Base-by-base conservation (phyloP, 30 jellyfish, hydroid and myxozoan species). In the Cassiopea andromeda region DNA sequence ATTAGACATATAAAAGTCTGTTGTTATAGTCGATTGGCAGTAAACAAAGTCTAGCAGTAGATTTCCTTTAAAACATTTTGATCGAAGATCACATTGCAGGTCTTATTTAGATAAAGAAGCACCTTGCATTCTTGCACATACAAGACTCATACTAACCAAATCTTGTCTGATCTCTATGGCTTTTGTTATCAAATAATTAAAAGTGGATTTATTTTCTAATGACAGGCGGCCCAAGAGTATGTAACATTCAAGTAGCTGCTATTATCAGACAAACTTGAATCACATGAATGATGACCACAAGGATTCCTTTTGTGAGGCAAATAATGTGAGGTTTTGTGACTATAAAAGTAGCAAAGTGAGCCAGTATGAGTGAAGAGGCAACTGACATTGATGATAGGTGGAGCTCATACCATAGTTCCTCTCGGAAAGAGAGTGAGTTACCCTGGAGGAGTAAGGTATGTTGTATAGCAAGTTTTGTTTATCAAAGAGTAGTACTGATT, bases 401-500 rank as follows among this genome's bases (percentile, higher is more conserved):
- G 86, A 77, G 59, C 59, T 13, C 48, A 4, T 16, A 46, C 50
- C 1, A 58, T 0, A 50, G 74, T 9, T 13, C 74, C 17, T 15
- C 38, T 2, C 73, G 48, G 70, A 77, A 49, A 47, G 86, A 60
- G 27, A 19, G 44, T 18, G 70, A 77, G 10, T 48, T 45, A 54
- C 86, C 86, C 15, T 77, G 86, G 86, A 77, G 70, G 43, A 77
- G 86, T 69, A 77, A 77, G 86, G 86, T 77, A 77, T 15, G 43
- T 0, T 27, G 38, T 27, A 19, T 75, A 0, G 76, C 68, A 6
- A 6, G 8, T 58, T 58, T 58, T 58, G 68, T 27, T 27, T 27
- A 27, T 27, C 38, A 27, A 27, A 27, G 38, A 27, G 38, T 27
- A 27, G 38, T 27, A 27, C 38, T 27, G 38, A 27, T 27, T 27